A percentile compares a stretch with the other conserved stretches of the same genome.
Conservation (phyloP, 37 sponge, comb jelly and placozoan genomes). For the Geodia barretti region DNA sequence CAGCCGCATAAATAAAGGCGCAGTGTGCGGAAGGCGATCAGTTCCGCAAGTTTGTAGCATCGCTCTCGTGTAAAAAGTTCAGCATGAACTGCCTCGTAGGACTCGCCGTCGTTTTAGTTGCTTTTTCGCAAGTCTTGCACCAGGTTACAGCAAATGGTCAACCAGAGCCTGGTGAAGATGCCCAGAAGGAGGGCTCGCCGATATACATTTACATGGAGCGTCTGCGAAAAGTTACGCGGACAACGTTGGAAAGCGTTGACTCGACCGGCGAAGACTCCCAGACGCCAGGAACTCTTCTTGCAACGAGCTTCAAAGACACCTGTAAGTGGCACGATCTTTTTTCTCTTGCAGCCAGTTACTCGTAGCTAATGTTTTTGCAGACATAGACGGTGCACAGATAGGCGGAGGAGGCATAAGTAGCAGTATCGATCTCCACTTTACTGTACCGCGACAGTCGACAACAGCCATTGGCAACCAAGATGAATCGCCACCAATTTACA, state of each 20-base stretch:
- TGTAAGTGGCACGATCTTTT: no score
- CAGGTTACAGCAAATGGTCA: not conserved
- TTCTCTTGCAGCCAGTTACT: no score
- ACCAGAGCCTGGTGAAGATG: not conserved
- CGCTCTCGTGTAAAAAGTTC: no score
- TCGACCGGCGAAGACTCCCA: not conserved
- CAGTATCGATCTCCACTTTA: not conserved
- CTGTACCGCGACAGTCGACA: not conserved
- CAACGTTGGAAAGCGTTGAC: not conserved
- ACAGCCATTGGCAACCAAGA: not conserved
- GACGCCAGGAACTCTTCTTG: conserved; percentile 14
- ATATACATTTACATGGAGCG: conserved; percentile 38
- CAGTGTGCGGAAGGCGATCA: no score
- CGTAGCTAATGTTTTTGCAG: no score
- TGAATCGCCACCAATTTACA: not conserved
- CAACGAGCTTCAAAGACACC: conserved; percentile 28
- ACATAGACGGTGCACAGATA: no score
- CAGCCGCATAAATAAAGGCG: no score
- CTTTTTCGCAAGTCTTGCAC: not conserved
- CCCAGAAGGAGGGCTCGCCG: conserved; percentile 1
- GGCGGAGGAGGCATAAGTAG: not conserved
- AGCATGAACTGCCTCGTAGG: no score
- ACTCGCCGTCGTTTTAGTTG: no score
- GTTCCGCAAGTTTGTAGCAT: no score
- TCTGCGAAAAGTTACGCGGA: not conserved